These are phyloP conservation scores for Muraenolepis orangiensis DNA, from an alignment of 2,797 vertebrate genomes.

Conservation along the genomic window DNA sequence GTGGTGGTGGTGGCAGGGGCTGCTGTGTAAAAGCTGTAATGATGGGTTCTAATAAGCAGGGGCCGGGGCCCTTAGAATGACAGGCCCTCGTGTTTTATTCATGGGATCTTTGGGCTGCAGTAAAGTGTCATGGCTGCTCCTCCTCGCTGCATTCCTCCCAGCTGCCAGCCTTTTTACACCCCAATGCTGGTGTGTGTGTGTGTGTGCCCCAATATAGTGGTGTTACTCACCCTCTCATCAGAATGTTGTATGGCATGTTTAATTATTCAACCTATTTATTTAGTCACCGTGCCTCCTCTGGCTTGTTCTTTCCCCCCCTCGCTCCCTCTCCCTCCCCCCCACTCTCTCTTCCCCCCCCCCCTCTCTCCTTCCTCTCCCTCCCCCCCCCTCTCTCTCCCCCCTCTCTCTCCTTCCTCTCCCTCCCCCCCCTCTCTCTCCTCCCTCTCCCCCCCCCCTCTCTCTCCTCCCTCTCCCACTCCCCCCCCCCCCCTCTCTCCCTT, in stretches of 20 bases:
- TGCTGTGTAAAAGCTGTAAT: constrained; percentile 63
- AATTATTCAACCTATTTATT: constrained; percentile 19
- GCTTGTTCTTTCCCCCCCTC: too few species aligned
- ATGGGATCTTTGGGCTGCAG: constrained; percentile 58
- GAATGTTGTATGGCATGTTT: constrained; percentile 28
- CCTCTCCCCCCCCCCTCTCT: too few species aligned
- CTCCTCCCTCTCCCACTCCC: too few species aligned
- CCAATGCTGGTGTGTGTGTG: constrained; percentile 27
- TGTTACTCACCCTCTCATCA: constrained; percentile 12
- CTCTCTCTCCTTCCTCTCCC: not conserved
- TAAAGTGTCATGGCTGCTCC: constrained; percentile 63
- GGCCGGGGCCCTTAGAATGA: constrained; percentile 48
- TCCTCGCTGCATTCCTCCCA: constrained; percentile 50
- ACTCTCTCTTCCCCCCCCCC: too few species aligned
- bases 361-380: too few species aligned
- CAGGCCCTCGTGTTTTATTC: constrained; percentile 67
- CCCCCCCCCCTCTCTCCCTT: not conserved
- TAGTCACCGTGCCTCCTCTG: not conserved
- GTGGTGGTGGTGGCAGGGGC: constrained; percentile 29
- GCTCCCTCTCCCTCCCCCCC: too few species aligned
- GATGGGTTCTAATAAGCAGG: constrained; percentile 57
- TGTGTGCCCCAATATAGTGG: constrained; percentile 22
- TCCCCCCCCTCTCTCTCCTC: constrained; percentile 4
- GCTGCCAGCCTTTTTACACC: constrained; percentile 52
- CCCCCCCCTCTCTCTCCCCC: too few species aligned